Evolutionary conservation across 2,888 invertebrate genomes (phyloP), one percentile per base, ranked within the genome.

Genomic region (Agrotis exclamationis): DNA sequence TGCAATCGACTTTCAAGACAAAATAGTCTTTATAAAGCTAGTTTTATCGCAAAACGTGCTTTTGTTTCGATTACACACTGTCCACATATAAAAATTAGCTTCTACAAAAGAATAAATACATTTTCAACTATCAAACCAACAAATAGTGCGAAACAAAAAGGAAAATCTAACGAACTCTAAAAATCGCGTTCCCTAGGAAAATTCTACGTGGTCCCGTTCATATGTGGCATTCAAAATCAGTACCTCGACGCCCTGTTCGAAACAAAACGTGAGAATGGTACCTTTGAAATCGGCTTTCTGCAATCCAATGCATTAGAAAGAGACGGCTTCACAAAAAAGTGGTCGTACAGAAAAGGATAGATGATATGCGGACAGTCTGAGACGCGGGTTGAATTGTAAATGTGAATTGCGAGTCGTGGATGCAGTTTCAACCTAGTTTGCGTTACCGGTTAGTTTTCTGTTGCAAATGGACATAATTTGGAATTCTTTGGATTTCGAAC

Each of bases 331-430:
- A 81, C 63, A 70, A 68, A 76, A 86, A 81, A 76, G 59, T 71
- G 47, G 76, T 20, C 70, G 73, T 79, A 72, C 58, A 77, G 90
- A 90, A 83, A 83, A 84, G 82, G 91, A 88, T 79, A 82, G 89
- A 82, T 73, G 87, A 88, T 89, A 93, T 94, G 94, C 93, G 95
- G 94, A 94, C 93, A 92, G 92, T 87, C 85, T 83, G 87, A 90
- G 89, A 94, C 92, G 94, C 90, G 93, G 76, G 85, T 87, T 85
- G 95, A 95, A 95, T 95, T 90, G 92, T 90, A 94, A 95, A 94
- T 94, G 89, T 82, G 90, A 80, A 85, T 80, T 85, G 83, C 79
- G 82, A 85, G 86, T 86, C 83, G 75, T 80, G 83, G 84, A 82
- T 86, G 85, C 85, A 87, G 86, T 86, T 87, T 85, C 82, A 86